Base-by-base conservation (phyloP, 2,113 vertebrate genomes). In the Ammodytes marinus region DNA sequence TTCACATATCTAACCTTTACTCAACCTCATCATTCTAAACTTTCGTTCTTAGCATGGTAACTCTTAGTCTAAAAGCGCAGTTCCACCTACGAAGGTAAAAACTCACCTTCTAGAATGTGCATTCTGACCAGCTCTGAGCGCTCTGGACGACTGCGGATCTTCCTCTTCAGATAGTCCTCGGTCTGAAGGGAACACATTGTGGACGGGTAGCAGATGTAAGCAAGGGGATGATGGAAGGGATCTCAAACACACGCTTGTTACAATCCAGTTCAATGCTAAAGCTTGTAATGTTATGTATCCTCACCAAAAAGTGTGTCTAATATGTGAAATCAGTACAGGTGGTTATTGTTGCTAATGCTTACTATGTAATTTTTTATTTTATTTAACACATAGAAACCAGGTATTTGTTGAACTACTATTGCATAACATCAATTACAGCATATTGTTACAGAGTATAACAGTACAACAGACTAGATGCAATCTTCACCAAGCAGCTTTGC, bases 81-180 rank as follows among this genome's bases (percentile, higher is more conserved):
- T 27, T 59, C 8, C 8, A 42, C 7, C 12, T 45, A 2, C 17
- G 27, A 27, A 12, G n/a, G 43, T 49, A 3, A 5, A 69, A 53
- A 86, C 95, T 79, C 90, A 99, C 98, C 98, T 96, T 99, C 98
- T 77, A 99, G 93, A 92, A 99, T 99, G 94, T 99, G 98, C 98
- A 99, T 99, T 91, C 98, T 98, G 91, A 99, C 97, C 77, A 99
- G 93, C 91, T 99, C 98, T 0, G 98, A 96, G 89, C 98, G 96
- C 93, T 98, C 97, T 0, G 98, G 98, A 54, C 98, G 96, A 90
- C 96, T 96, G 27, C 97, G 95, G 86, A 99, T 99, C 94, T 99
- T 99, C 93, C 97, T 96, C 93, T 99, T 99, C 88, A 99, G 93
- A 85, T 99, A 99, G 92, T 99, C 97, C 86, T 99, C 98, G 43